These are phyloP conservation scores for Thaumatotibia leucotreta DNA, from an alignment of 1,140 invertebrate genomes.

Conservation along the genomic window DNA sequence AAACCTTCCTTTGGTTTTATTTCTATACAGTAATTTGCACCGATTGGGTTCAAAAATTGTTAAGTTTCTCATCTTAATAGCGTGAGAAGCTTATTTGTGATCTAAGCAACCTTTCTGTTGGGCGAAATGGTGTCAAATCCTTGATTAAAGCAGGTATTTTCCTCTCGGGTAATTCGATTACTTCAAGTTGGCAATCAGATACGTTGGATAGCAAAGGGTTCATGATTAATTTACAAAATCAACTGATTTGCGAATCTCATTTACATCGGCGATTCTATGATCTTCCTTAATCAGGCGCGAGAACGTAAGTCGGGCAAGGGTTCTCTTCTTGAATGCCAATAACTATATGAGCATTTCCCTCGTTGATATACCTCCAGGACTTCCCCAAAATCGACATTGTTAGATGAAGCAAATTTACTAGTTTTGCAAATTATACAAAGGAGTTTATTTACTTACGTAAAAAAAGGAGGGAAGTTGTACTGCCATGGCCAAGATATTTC, in stretches of 20 bases:
- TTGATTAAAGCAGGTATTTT: slow-evolving; percentile 38
- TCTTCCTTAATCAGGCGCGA: slow-evolving; percentile 59
- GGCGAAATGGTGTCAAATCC: slow-evolving; percentile 39
- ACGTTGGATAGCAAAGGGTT: slow-evolving; percentile 41
- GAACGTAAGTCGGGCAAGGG: slow-evolving; percentile 40
- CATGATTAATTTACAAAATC: slow-evolving; percentile 63
- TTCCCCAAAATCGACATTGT: slow-evolving; percentile 30
- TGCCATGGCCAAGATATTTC: slow-evolving; percentile 88
- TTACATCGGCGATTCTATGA: slow-evolving; percentile 19
- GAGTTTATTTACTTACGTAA: slow-evolving; percentile 82
- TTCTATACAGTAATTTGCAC: slow-evolving; percentile 78
- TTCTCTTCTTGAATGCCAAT: slow-evolving; percentile 32
- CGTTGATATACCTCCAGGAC: slow-evolving; percentile 63
- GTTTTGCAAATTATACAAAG: slow-evolving; percentile 15
- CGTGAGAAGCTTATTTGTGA: slow-evolving; percentile 46
- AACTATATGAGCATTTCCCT: slow-evolving; percentile 72
- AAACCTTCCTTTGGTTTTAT: slow-evolving; percentile 88
- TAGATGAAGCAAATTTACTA: background rate
- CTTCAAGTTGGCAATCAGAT: slow-evolving; percentile 35
- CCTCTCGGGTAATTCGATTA: slow-evolving; percentile 39
- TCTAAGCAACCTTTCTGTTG: slow-evolving; percentile 49
- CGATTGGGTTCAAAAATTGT: slow-evolving; percentile 42
- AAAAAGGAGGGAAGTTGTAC: slow-evolving; percentile 93
- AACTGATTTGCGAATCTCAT: slow-evolving; percentile 30
- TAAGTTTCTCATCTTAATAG: slow-evolving; percentile 60